These are phyloP conservation scores for Leptinotarsa texana DNA, from an alignment of 1,140 invertebrate genomes.

Conservation along the genomic window DNA sequence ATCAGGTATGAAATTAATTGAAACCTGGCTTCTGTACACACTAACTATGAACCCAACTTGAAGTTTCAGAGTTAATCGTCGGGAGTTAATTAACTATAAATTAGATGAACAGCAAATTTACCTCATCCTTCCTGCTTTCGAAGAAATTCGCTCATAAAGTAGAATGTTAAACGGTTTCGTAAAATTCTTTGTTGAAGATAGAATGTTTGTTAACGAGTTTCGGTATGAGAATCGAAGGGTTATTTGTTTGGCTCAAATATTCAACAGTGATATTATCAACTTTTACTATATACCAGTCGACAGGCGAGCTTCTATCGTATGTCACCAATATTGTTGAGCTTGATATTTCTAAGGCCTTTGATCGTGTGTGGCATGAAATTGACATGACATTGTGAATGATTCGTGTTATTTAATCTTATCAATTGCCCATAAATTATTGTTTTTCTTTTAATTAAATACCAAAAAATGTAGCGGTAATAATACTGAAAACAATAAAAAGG, in stretches of 20 bases:
- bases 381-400: too few species aligned
- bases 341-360: too few species aligned
- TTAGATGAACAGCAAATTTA: constrained; percentile 20
- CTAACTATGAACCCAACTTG: constrained; percentile 8
- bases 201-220: background rate
- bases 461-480: too few species aligned
- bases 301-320: too few species aligned
- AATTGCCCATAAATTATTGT: too few species aligned
- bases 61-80: constrained; percentile 12
- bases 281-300: too few species aligned
- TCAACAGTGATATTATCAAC: too few species aligned
- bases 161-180: background rate
- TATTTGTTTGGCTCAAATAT: background rate
- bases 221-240: background rate
- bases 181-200: background rate
- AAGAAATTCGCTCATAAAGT: constrained; percentile 12
- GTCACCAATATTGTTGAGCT: too few species aligned
- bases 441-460: too few species aligned
- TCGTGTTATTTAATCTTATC: too few species aligned
- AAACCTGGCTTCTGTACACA: constrained; percentile 10
- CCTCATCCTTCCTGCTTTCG: background rate
- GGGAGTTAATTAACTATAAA: constrained; percentile 18
- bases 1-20: background rate
- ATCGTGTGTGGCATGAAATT: too few species aligned
- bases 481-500: too few species aligned